These are phyloP conservation scores for Myiothlypis coronata DNA, from an alignment of 2,797 vertebrate genomes.

Conservation along the genomic window DNA sequence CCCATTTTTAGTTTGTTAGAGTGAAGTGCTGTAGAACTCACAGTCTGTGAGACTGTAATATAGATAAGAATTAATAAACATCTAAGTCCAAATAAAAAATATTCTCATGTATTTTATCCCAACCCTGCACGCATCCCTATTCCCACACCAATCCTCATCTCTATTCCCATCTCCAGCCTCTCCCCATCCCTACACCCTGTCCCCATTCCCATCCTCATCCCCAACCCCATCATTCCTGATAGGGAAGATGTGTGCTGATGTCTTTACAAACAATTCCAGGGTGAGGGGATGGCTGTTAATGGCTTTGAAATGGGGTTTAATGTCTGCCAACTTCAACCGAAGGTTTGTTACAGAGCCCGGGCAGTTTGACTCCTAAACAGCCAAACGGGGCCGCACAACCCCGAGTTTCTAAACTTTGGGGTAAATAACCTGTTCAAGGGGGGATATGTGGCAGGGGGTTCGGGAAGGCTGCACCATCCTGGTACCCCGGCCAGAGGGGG, in stretches of 20 bases:
- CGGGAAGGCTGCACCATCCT: background rate
- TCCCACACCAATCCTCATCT: background rate
- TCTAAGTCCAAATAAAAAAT: background rate
- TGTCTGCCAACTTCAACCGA: accelerated
- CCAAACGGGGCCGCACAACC: background rate
- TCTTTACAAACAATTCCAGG: background rate
- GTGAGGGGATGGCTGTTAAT: accelerated
- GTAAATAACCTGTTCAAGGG: accelerated
- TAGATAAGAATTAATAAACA: background rate
- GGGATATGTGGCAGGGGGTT: accelerated
- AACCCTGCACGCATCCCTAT: background rate
- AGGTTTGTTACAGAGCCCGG: background rate
- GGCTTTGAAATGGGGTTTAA: background rate
- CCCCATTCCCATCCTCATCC: no score
- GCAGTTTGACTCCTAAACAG: background rate
- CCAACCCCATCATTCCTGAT: no score
- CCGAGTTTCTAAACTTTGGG: background rate
- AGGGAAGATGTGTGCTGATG: background rate
- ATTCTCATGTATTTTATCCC: background rate
- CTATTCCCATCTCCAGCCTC: background rate
- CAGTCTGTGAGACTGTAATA: background rate
- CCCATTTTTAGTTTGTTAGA: background rate
- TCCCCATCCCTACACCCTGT: no score
- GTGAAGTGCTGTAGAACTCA: background rate
- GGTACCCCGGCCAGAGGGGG: background rate